Conservation (phyloP, 2,113 vertebrate species). For the Fulmarus glacialis region DNA sequence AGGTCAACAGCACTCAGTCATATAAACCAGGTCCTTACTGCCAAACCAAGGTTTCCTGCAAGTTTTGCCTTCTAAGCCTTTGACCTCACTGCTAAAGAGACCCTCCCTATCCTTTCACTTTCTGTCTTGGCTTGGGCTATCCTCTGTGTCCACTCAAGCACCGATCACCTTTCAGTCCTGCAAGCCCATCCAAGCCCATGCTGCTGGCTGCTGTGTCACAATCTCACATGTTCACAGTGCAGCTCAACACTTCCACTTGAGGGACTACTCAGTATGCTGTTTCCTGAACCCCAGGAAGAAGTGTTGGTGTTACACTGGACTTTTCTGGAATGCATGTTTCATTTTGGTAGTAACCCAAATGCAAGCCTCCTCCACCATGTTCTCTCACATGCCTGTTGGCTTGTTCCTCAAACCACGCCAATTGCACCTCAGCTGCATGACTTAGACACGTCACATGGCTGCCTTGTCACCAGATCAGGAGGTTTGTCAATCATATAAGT, state of each 20-base stretch:
- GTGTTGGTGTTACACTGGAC: not conserved
- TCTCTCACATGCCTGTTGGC: not conserved
- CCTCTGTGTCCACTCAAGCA: not conserved
- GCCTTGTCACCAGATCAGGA: not conserved
- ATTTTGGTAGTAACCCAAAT: not conserved
- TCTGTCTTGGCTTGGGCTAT: not conserved
- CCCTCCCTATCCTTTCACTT: not conserved
- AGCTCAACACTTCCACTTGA: not conserved
- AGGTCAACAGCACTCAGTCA: not conserved
- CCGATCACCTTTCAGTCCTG: not conserved
- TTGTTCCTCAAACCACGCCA: not conserved
- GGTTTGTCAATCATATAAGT: not conserved
- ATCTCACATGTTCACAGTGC: not conserved
- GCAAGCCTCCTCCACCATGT: fast-evolving
- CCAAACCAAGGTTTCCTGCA: not conserved
- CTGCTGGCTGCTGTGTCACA: not conserved
- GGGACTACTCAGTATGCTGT: not conserved
- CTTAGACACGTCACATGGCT: not conserved
- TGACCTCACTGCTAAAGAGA: not conserved
- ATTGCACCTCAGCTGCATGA: not conserved
- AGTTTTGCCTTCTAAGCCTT: not conserved
- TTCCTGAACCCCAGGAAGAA: not conserved
- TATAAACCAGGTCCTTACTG: not conserved
- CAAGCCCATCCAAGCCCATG: not conserved
- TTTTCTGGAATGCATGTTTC: not conserved